Evolutionary conservation across 2,888 invertebrate species (phyloP).

Genomic region (Pantelozetes paolii): DNA sequence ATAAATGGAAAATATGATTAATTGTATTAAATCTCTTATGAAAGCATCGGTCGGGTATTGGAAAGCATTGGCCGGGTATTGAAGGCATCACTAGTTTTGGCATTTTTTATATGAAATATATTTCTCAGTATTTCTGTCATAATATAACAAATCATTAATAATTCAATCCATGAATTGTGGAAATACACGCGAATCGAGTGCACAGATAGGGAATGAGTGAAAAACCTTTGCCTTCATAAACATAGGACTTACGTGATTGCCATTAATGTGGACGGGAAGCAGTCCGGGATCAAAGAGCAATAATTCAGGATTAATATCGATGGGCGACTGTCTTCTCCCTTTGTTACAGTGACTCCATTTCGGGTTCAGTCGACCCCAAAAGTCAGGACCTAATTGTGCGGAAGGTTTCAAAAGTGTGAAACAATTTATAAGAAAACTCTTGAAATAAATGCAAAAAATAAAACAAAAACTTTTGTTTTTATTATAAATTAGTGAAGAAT

Average conservation of each 20-base stretch:
- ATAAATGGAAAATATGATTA: neutral
- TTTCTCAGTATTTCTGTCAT: neutral
- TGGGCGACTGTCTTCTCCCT: slow-evolving; percentile 92
- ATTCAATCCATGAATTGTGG: slow-evolving; percentile 12
- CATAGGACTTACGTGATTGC: slow-evolving; percentile 67
- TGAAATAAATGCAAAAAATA: neutral
- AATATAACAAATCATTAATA: neutral
- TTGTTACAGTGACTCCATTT: slow-evolving; percentile 97
- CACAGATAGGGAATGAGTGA: neutral
- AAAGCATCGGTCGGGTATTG: neutral
- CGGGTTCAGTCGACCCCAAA: slow-evolving; percentile 96
- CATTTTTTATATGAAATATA: neutral
- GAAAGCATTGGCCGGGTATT: neutral
- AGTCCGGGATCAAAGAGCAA: slow-evolving; percentile 93
- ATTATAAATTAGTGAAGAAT: neutral
- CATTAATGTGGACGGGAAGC: slow-evolving; percentile 82
- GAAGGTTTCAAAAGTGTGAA: neutral
- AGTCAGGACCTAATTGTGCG: slow-evolving; percentile 72
- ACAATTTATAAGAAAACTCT: neutral
- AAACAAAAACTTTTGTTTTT: neutral
- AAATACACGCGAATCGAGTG: neutral
- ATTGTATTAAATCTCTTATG: neutral
- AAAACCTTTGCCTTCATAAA: too few relatives aligned
- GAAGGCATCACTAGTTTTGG: neutral
- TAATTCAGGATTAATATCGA: slow-evolving; percentile 88